Base-by-base conservation (phyloP, 1,140 invertebrate genomes). In the Anoplolepis gracilipes region DNA sequence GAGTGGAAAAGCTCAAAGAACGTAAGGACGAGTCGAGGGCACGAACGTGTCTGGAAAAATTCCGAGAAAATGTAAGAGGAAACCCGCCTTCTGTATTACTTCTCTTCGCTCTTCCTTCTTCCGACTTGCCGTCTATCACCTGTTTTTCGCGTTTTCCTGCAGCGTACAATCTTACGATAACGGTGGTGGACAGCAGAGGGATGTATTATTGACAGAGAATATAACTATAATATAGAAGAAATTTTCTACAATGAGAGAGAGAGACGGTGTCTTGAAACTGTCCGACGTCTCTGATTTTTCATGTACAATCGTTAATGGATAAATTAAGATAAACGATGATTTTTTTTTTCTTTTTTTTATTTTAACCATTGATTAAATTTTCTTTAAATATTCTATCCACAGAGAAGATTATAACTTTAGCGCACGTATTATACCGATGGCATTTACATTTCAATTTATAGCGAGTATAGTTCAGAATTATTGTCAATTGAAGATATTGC, bases 21-120 rank as follows among this genome's bases (percentile, higher is more conserved):
- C 76, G 76, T 49, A 79, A 69, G 42, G 67, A 85, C 46, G 55
- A 28, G 84, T 69, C 76, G 70, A 76, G 76, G 64, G 70, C 59
- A 72, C 87, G 88, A 33, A 89, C 88, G 88, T 89, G 88, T 89
- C 87, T 88, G 87, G 88, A 89, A 89, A 89, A 89, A 89, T 89
- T 88, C 55, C 25, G 78, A 82, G 78, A 59, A 82, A 82, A 82
- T 82, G 78, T 82, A 82, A 82, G 78, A 82, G 78, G 78, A 82
- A 82, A 82, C 78, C 78, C 53, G 39, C 11, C 62, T 42, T 67
- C 46, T 16, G 46, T 49, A 61, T 78, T 78, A 77, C 46, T 78
- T 78, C 62, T 57, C 59, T 82, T 42, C 30, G 3, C 46, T 49
- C 46, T 16, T 49, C 16, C 46, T 49, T 49, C 49, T 28, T 77